These are phyloP conservation scores for Hermatobates lingyangjiaoensis DNA, from an alignment of 1,140 invertebrate species.

Conservation along the genomic window DNA sequence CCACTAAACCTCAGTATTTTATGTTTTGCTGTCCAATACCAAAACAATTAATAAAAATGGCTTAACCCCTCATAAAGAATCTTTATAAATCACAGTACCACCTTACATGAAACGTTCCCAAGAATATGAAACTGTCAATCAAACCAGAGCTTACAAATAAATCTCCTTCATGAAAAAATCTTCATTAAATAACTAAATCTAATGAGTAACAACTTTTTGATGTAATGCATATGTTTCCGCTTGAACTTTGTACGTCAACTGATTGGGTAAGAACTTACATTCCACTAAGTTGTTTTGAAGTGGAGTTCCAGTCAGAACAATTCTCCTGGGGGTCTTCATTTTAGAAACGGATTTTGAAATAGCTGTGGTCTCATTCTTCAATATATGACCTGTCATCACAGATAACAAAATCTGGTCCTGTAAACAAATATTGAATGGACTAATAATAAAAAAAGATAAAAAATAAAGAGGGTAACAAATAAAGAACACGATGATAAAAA, in stretches of 20 bases:
- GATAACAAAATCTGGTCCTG: constrained; percentile 72
- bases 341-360: constrained; percentile 68
- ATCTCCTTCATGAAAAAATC: too few species aligned
- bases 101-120: too few species aligned
- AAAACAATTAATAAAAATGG: too few species aligned
- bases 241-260: not conserved
- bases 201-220: too few species aligned
- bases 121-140: too few species aligned
- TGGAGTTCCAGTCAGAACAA: constrained; percentile 87
- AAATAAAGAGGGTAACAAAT: not conserved
- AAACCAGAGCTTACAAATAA: too few species aligned
- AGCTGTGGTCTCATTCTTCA: constrained; percentile 78
- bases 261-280: constrained; percentile 58
- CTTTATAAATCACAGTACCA: too few species aligned
- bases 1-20: too few species aligned
- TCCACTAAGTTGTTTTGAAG: constrained; percentile 90
- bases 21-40: too few species aligned
- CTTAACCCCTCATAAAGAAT: too few species aligned
- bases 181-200: too few species aligned
- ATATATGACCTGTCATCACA: constrained; percentile 87
- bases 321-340: constrained; percentile 55
- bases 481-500: constrained; percentile 4
- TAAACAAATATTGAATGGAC: constrained; percentile 11
- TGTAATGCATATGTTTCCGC: not conserved
- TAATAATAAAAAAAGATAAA: too few species aligned